These are phyloP conservation scores for Drosophila glabriapex DNA, from an alignment of 2,888 invertebrate genomes.

Conservation along the genomic window DNA sequence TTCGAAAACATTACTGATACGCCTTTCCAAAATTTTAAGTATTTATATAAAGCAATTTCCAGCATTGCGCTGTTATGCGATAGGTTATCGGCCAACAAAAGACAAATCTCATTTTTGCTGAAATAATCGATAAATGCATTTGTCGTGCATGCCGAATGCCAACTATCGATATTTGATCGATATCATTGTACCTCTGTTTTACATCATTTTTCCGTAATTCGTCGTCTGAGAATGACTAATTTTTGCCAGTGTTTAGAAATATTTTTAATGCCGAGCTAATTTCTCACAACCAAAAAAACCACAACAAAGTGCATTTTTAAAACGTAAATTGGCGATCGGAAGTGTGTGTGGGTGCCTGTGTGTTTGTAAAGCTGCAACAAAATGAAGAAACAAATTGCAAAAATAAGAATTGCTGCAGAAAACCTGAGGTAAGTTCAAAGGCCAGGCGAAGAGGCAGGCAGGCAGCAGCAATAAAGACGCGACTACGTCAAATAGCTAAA, in stretches of 20 bases:
- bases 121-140: conserved; percentile 22
- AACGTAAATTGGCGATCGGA: conserved; percentile 40
- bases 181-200: conserved; percentile 33
- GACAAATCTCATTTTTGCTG: neutral
- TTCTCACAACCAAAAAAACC: conserved; percentile 52
- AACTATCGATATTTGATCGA: conserved; percentile 43
- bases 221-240: conserved; percentile 76
- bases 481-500: conserved; percentile 27
- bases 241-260: conserved; percentile 68
- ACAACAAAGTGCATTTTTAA: conserved; percentile 52
- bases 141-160: neutral
- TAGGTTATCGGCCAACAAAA: neutral
- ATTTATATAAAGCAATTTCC: neutral
- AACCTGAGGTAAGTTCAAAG: conserved; percentile 84
- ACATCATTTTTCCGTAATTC: conserved; percentile 67
- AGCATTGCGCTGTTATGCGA: neutral
- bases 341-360: conserved; percentile 30
- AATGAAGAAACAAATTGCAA: conserved; percentile 85
- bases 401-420: conserved; percentile 85
- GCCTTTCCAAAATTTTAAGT: too few species aligned
- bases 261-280: conserved; percentile 69
- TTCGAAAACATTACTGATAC: neutral
- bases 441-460: conserved; percentile 41
- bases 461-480: conserved; percentile 28
- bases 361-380: conserved; percentile 60